phyloP scores from a whole-genome alignment of 1,140 invertebrate genomes.

The roundworm (Caenorhabditis elegans) region WBcel235 BX284606.5:12033001-12033500 shows the following conservation, averaged over 20 bases:
- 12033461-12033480: not conserved
- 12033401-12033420: conserved; percentile 6
- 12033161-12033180: not conserved
- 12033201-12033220: conserved; percentile 9
- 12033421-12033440: not conserved
- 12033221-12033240: conserved; percentile 1
- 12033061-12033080: not conserved
- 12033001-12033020: not conserved
- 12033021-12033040: conserved; percentile 2
- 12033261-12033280: not conserved
- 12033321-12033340: not conserved
- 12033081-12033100: conserved; percentile 3
- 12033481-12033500: not conserved
- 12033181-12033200: not conserved
- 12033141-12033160: conserved; percentile 16
- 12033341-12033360: not conserved
- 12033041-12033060: conserved; percentile 12
- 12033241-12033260: not conserved
- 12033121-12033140: not conserved
- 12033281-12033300: too few relatives aligned
- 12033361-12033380: not conserved
- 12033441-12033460: conserved; percentile 3
- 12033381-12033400: not conserved
- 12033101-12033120: not conserved
- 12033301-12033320: not conserved